These are phyloP conservation scores for Arizona elegans DNA, from an alignment of 2,113 vertebrate genomes.

Conservation along the genomic window DNA sequence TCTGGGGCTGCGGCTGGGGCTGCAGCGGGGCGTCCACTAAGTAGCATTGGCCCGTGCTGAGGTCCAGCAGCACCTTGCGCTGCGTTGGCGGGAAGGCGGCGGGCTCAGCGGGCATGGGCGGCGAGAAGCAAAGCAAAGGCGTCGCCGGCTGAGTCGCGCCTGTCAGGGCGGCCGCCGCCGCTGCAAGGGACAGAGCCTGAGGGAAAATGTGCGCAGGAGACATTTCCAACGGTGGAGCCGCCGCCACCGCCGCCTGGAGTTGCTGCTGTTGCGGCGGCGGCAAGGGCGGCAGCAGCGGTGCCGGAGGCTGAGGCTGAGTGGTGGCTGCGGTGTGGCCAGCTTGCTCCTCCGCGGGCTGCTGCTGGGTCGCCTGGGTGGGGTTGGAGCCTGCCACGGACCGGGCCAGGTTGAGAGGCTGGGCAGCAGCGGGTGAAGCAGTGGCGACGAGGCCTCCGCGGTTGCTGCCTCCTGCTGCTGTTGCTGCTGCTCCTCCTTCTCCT, in stretches of 20 bases:
- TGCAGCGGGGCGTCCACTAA: constrained; percentile 89
- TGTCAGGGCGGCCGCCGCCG: constrained; percentile 58
- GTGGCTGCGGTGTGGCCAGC: neutral
- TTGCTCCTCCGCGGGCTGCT: constrained; percentile 41
- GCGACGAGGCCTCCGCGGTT: constrained; percentile 15
- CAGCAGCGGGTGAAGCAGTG: constrained; percentile 50
- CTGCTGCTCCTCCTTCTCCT: neutral
- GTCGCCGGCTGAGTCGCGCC: constrained; percentile 64
- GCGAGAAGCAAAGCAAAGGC: constrained; percentile 83
- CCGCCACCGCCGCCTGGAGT: constrained; percentile 35
- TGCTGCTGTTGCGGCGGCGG: constrained; percentile 51
- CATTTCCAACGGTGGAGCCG: constrained; percentile 55
- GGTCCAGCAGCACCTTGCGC: constrained; percentile 92
- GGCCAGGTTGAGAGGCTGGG: constrained; percentile 37
- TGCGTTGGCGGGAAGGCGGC: constrained; percentile 72
- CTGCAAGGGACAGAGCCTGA: constrained; percentile 65
- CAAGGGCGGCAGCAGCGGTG: constrained; percentile 35
- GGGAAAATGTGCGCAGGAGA: constrained; percentile 44
- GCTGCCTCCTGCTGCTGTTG: neutral
- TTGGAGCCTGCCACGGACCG: constrained; percentile 50
- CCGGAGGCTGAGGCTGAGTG: constrained; percentile 35
- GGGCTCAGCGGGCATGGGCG: constrained; percentile 60
- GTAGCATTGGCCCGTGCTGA: constrained; percentile 90
- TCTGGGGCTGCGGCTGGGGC: constrained; percentile 74
- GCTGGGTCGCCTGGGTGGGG: constrained; percentile 25